phyloP scores from a whole-genome alignment of 2,797 vertebrate genomes.

The Xenops minutus region DNA sequence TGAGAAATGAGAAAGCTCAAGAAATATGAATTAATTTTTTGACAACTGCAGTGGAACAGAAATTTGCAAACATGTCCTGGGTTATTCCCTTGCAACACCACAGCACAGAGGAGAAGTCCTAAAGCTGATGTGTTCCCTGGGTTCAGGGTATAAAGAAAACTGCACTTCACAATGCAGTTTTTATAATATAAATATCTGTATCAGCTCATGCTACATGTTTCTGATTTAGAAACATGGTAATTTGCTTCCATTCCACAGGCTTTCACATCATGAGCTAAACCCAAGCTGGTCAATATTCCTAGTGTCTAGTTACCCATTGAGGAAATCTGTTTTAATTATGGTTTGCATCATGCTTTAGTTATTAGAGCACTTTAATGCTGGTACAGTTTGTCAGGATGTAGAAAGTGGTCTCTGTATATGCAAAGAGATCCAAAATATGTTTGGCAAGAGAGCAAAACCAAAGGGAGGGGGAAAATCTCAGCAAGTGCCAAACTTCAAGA shows the following conservation, averaged over 20 bases:
- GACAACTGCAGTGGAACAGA: not conserved
- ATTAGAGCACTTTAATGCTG: constrained; percentile 71
- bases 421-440: constrained; percentile 73
- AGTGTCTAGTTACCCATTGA: constrained; percentile 70
- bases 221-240: constrained; percentile 44
- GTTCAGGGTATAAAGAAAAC: not conserved
- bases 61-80: not conserved
- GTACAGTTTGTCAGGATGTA: constrained; percentile 71
- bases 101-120: not conserved
- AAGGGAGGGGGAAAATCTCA: constrained; percentile 55
- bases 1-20: not conserved
- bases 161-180: constrained; percentile 14
- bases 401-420: constrained; percentile 69
- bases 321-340: constrained; percentile 77
- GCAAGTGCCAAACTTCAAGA: constrained; percentile 70
- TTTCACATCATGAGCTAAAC: constrained; percentile 66
- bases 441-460: constrained; percentile 72
- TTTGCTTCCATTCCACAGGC: constrained; percentile 43
- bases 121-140: not conserved
- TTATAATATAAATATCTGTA: constrained; percentile 29
- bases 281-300: constrained; percentile 69
- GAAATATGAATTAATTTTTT: not conserved
- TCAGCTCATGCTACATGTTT: constrained; percentile 10
- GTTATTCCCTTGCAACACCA: not conserved
- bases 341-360: constrained; percentile 76